These are phyloP conservation scores for Phaethornis superciliosus DNA, from an alignment of 2,113 vertebrate species.

Conservation along the genomic window DNA sequence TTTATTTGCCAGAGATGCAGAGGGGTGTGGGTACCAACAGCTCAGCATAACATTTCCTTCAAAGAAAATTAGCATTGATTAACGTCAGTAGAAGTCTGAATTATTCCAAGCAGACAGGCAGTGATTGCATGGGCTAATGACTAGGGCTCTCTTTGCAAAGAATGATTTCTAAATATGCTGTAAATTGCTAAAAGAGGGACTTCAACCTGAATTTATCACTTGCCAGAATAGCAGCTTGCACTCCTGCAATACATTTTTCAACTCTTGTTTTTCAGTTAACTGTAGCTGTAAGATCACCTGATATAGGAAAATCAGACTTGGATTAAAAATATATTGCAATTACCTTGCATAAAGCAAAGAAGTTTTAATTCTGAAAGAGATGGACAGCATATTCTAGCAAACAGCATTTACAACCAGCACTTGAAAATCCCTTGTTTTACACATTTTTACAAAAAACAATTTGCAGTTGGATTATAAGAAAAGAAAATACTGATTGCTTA, in stretches of 20 bases:
- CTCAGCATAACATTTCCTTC: background rate
- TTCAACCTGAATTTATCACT: slow-evolving; percentile 31
- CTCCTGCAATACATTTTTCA: background rate
- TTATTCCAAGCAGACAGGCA: background rate
- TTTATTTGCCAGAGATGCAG: background rate
- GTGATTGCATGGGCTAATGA: background rate
- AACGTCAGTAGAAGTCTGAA: background rate
- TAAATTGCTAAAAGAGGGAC: slow-evolving; percentile 9
- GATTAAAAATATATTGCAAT: background rate
- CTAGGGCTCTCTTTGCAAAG: background rate
- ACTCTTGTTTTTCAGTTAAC: background rate
- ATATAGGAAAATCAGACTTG: background rate
- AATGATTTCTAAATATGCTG: background rate
- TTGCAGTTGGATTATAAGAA: too few species aligned
- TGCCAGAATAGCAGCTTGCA: background rate
- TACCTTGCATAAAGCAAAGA: background rate
- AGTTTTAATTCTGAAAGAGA: background rate
- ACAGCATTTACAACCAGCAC: background rate
- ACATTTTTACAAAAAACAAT: background rate
- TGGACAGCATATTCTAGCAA: background rate
- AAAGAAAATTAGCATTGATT: slow-evolving; percentile 1
- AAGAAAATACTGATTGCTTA: background rate
- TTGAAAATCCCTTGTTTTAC: background rate
- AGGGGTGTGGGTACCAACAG: background rate
- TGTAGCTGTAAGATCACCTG: background rate